Percentiles rank a stretch among this genome's conserved stretches.
phyloP scores from a whole-genome alignment of 2,797 vertebrate genomes.

The Propithecus perrieri region DNA sequence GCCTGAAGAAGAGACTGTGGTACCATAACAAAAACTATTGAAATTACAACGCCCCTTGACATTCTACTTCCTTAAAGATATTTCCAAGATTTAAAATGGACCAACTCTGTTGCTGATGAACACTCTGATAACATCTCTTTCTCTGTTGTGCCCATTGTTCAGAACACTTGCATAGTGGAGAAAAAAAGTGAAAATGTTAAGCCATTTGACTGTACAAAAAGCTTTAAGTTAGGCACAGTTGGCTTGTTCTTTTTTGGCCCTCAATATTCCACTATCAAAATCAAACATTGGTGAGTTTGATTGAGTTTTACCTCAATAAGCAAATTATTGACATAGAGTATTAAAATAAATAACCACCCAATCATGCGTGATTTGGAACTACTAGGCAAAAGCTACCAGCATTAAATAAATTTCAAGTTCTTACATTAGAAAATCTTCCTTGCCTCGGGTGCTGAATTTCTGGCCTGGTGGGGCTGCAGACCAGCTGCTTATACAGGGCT shows the following conservation, averaged over 20 bases:
- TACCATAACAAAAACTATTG: background rate
- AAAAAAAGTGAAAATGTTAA: constrained; percentile 19
- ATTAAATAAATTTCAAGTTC: background rate
- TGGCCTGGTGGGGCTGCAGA: background rate
- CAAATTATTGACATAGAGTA: background rate
- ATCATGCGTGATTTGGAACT: background rate
- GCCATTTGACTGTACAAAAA: background rate
- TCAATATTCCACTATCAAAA: background rate
- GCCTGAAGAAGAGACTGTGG: background rate
- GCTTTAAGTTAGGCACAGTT: background rate
- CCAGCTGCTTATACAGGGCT: background rate
- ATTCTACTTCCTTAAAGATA: constrained; percentile 88
- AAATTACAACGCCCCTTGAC: background rate
- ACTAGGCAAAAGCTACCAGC: background rate
- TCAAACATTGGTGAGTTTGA: background rate
- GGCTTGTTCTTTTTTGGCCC: background rate
- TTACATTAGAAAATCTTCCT: background rate
- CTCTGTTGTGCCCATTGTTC: constrained; percentile 89
- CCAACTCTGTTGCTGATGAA: constrained; percentile 89
- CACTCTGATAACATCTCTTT: constrained; percentile 90
- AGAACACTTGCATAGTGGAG: constrained; percentile 90
- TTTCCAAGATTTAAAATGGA: constrained; percentile 92
- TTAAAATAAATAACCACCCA: constrained; percentile 12
- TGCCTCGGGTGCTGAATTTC: background rate
- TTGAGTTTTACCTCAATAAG: background rate